phyloP scores from a whole-genome alignment of 2,888 invertebrate species.

The Drosophila cracens region DNA sequence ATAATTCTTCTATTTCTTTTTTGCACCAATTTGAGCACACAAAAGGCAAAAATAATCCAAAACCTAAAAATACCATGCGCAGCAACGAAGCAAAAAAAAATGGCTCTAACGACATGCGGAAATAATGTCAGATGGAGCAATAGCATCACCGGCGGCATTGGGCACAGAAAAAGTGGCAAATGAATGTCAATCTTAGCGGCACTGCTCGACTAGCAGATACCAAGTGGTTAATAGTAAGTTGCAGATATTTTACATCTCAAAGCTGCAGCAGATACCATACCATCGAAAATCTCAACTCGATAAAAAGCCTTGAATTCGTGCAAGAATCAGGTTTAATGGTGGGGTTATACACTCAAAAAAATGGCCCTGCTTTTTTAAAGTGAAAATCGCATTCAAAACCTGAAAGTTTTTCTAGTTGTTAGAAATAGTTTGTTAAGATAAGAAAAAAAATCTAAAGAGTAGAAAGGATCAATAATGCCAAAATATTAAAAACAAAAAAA shows the following conservation, averaged over 20 bases:
- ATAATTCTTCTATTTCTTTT: constrained; percentile 13
- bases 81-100: constrained; percentile 31
- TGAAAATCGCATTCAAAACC: not conserved
- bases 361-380: not conserved
- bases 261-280: too few relatives aligned
- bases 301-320: not conserved
- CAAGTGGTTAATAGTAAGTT: not conserved
- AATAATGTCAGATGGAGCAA: constrained; percentile 79
- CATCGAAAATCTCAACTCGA: not conserved
- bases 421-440: not conserved
- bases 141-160: constrained; percentile 33
- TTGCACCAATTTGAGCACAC: constrained; percentile 73
- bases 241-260: not conserved
- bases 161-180: constrained; percentile 21
- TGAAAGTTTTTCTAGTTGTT: not conserved
- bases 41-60: constrained; percentile 54
- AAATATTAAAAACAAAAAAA: not conserved
- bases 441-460: not conserved
- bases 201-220: constrained; percentile 9
- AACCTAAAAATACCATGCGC: constrained; percentile 45
- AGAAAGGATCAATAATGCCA: not conserved
- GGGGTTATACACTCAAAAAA: not conserved
- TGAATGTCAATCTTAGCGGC: constrained; percentile 2
- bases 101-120: constrained; percentile 77
- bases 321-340: not conserved